Conservation (phyloP, 2,113 vertebrate genomes). For the Beaufortia kweichowensis region DNA sequence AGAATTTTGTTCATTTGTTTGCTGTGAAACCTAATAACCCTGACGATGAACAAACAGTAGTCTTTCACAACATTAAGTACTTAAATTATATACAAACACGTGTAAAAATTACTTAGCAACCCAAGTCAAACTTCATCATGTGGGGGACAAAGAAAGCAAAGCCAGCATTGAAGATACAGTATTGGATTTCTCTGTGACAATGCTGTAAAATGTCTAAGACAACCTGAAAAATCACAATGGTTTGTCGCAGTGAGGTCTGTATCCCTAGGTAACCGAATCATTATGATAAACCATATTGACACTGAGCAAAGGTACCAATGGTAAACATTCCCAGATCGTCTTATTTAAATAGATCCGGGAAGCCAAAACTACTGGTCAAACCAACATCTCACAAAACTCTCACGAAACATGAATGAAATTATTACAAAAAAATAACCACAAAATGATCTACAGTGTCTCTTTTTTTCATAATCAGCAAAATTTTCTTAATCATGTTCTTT, state of each 20-base stretch:
- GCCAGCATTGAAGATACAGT: background rate
- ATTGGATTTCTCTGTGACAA: constrained; percentile 29
- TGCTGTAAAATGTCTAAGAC: constrained; percentile 25
- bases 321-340: constrained; percentile 66
- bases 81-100: background rate
- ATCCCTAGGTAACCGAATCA: constrained; percentile 61
- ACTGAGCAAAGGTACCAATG: constrained; percentile 53
- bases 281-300: constrained; percentile 66
- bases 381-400: constrained; percentile 50
- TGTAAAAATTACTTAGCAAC: constrained; percentile 3
- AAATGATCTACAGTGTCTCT: background rate
- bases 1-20: background rate
- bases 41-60: background rate
- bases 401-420: constrained; percentile 58
- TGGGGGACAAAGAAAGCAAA: background rate
- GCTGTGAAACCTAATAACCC: background rate
- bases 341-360: constrained; percentile 59
- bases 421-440: constrained; percentile 30
- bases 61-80: background rate
- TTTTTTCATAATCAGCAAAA: background rate
- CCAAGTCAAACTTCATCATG: constrained; percentile 1
- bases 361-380: constrained; percentile 48
- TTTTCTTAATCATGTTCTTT: constrained; percentile 56
- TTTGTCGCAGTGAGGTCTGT: constrained; percentile 50
- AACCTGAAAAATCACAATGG: constrained; percentile 32